A percentile compares a stretch with the other conserved stretches of the same genome.
These are phyloP conservation scores for Dasyornis broadbenti DNA, from an alignment of 2,113 vertebrate genomes.

Conservation along the genomic window DNA sequence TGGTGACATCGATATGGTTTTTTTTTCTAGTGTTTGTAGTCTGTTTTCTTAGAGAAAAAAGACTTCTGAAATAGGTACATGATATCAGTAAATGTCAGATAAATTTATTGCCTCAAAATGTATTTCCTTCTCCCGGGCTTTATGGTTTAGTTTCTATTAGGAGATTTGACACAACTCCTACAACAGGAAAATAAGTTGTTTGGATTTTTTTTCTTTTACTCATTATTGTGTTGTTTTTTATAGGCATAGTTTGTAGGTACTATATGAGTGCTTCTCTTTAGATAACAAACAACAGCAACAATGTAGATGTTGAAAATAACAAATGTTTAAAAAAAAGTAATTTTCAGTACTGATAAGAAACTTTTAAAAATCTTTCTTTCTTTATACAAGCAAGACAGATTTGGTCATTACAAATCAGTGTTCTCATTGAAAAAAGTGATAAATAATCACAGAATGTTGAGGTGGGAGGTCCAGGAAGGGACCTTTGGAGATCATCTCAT, in stretches of 20 bases:
- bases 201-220: neutral
- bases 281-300: neutral
- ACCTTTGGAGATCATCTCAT: neutral
- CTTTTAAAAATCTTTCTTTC: neutral
- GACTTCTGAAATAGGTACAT: neutral
- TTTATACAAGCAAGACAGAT: neutral
- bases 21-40: neutral
- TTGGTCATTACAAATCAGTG: neutral
- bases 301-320: neutral
- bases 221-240: neutral
- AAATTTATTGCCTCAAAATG: neutral
- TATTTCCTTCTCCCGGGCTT: neutral
- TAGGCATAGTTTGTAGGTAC: neutral
- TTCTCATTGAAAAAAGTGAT: neutral
- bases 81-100: neutral
- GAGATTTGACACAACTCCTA: neutral
- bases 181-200: neutral
- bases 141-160: neutral
- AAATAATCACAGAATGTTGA: neutral
- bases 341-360: neutral
- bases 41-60: neutral
- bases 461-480: neutral
- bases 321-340: neutral
- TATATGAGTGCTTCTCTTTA: neutral
- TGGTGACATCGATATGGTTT: neutral